These are phyloP conservation scores for Ormyrus labotus DNA, from an alignment of 2,888 invertebrate species.

Conservation along the genomic window DNA sequence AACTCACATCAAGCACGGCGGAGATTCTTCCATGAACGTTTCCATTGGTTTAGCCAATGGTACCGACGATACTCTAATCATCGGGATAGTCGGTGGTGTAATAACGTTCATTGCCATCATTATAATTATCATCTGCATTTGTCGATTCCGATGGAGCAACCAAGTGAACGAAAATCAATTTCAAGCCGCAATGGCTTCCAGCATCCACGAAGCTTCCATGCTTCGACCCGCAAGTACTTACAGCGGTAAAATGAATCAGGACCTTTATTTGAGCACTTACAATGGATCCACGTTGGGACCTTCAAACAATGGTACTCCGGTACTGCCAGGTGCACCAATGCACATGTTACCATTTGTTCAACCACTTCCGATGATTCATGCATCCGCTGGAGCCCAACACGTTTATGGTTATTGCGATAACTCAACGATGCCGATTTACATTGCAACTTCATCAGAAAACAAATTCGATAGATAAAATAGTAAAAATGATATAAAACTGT, in stretches of 20 bases:
- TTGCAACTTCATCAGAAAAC: constrained; percentile 69
- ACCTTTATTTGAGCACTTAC: constrained; percentile 69
- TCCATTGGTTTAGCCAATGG: constrained; percentile 80
- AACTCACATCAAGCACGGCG: constrained; percentile 7
- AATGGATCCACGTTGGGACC: constrained; percentile 70
- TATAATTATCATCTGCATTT: constrained; percentile 92
- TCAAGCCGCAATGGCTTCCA: constrained; percentile 68
- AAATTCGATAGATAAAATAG: constrained; percentile 70
- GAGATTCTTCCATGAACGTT: constrained; percentile 71
- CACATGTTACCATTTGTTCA: constrained; percentile 72
- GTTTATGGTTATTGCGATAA: constrained; percentile 72
- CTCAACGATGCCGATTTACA: constrained; percentile 69
- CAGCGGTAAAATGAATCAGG: constrained; percentile 71
- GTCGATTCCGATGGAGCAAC: constrained; percentile 84
- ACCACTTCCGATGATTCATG: constrained; percentile 70
- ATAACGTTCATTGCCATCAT: constrained; percentile 93
- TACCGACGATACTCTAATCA: constrained; percentile 94
- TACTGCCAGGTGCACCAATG: constrained; percentile 62
- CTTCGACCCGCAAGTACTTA: constrained; percentile 71
- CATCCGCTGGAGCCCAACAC: constrained; percentile 65
- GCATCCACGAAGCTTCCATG: constrained; percentile 72
- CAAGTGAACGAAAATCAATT: constrained; percentile 69
- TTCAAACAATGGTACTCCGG: constrained; percentile 58
- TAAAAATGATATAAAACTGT: no score
- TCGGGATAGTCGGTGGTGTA: constrained; percentile 95